Base-by-base conservation (phyloP, 2,797 vertebrate genomes). In the Erithacus rubecula region DNA sequence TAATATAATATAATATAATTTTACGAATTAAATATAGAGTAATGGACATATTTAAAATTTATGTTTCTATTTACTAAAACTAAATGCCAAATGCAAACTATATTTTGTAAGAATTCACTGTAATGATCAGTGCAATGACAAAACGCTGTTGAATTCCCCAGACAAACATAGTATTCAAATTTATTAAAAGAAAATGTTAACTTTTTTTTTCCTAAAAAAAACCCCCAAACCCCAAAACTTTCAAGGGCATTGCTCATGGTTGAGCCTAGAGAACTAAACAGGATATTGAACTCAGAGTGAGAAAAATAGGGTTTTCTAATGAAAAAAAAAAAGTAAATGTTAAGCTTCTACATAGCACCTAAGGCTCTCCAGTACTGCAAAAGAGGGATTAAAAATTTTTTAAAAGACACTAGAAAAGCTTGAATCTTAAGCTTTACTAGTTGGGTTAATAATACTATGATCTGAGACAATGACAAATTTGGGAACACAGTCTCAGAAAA, bases 341-440 rank as follows among this genome's bases (percentile, higher is more conserved):
- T 52, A 83, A 75, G 32, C 9, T 76, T 69, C 32, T 71, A 72
- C 65, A 51, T 29, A 77, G 6, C 8, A 51, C 37, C 39, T 47
- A 2, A 1, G 4, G 2, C 9, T n/a, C 8, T 14, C 23, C 8
- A 44, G 27, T 41, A 20, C 3, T 51, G 8, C 9, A 70, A 17
- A 46, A 87, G 60, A 77, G 37, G 9, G 13, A 64, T 80, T 53
- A 6, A 7, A 63, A 58, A 67, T 23, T 3, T 6, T 22, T 36
- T 8, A 51, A 83, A 69, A 62, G 13, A 20, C 18, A 69, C 6
- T 3, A 22, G 4, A 41, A 41, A 77, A 74, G n/a, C 43, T n/a
- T 67, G 60, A 77, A 34, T 65, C 27, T 63, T 62, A 49, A 67
- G 21, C 16, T 74, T 91, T 90, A 14, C 23, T 49, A 21, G 26